A percentile compares a stretch with the other conserved stretches of the same genome.
These are phyloP conservation scores for Notoglanidium macrostoma DNA, from an alignment of 2,797 vertebrate genomes.

Conservation along the genomic window DNA sequence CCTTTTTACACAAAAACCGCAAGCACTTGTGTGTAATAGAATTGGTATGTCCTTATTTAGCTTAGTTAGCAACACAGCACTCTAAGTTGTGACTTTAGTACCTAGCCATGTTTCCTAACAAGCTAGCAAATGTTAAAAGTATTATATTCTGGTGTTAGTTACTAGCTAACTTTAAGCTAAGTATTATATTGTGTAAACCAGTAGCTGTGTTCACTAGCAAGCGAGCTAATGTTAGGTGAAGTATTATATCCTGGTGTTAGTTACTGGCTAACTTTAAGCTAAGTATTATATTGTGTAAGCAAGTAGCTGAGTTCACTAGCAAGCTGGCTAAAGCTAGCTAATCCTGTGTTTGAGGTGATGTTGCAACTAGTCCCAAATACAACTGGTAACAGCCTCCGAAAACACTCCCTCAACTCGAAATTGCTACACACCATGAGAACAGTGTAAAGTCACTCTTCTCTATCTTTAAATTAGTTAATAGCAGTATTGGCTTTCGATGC, in stretches of 20 bases:
- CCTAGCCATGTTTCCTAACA: background rate
- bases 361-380: background rate
- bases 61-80: background rate
- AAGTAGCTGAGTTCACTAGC: background rate
- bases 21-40: background rate
- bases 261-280: background rate
- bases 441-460: background rate
- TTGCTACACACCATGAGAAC: background rate
- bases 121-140: background rate
- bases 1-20: conserved; percentile 1
- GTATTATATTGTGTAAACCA: background rate
- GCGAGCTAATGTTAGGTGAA: background rate
- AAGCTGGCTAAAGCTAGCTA: background rate
- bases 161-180: background rate
- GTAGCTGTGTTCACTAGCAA: background rate
- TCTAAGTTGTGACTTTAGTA: background rate
- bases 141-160: background rate
- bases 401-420: background rate
- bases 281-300: background rate
- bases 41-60: background rate
- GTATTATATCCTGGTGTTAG: background rate
- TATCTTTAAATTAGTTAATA: background rate
- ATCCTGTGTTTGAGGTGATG: background rate
- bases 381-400: background rate
- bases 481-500: too few relatives aligned